A percentile compares a stretch with the other conserved stretches of the same genome.
Conservation (phyloP, 1,140 invertebrate species). For the Ceratitis capitata region DNA sequence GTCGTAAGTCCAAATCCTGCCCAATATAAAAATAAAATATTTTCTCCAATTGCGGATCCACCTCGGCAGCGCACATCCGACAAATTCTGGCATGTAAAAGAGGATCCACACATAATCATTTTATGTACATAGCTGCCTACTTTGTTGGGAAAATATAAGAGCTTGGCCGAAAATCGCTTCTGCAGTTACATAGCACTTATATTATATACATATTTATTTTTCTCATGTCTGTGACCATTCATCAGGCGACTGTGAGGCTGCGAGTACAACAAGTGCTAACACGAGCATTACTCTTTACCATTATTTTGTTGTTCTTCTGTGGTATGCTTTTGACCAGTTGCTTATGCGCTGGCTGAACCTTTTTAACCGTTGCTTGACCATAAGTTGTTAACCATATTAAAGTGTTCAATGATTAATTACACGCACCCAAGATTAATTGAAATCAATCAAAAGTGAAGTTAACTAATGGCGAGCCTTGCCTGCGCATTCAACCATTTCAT, state of each 20-base stretch:
- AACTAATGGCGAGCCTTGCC: conserved; percentile 66
- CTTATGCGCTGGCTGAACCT: conserved; percentile 57
- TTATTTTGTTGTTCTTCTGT: neutral
- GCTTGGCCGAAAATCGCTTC: too few species aligned
- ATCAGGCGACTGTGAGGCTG: neutral
- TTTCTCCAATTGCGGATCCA: too few species aligned
- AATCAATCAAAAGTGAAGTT: conserved; percentile 66
- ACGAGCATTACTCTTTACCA: neutral
- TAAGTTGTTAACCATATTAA: conserved; percentile 66
- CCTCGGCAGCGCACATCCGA: too few species aligned
- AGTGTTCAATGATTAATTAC: conserved; percentile 66
- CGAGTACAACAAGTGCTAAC: neutral
- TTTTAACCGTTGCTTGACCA: conserved; percentile 65
- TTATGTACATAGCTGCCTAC: too few species aligned
- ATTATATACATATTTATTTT: neutral
- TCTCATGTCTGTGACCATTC: neutral
- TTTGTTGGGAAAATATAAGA: too few species aligned
- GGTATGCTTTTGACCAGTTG: neutral
- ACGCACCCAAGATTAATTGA: conserved; percentile 66
- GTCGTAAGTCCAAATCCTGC: too few species aligned
- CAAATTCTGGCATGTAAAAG: too few species aligned
- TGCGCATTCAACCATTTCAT: conserved; percentile 46
- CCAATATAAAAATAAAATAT: too few species aligned
- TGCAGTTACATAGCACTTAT: too few species aligned
- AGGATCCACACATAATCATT: too few species aligned